A percentile compares a stretch with the other conserved stretches of the same genome.
Conservation (phyloP, 2,797 vertebrate species). For the Sebastes matsubarae region DNA sequence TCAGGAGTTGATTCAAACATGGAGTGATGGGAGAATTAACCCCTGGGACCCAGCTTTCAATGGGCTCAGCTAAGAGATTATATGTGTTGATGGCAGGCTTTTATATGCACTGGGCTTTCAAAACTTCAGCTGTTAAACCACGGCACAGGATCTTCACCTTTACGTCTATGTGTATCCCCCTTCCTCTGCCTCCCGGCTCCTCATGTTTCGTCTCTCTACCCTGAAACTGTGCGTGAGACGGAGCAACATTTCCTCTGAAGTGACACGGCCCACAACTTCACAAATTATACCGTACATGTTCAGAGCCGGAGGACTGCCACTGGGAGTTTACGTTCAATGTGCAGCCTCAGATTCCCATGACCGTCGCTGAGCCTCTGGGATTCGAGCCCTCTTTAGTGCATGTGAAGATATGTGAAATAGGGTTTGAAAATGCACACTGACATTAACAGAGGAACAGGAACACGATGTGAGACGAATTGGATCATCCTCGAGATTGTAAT, state of each 20-base stretch:
- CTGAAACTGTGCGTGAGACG: slow-evolving; percentile 6
- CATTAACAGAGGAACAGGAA: not conserved
- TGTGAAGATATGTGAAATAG: slow-evolving; percentile 30
- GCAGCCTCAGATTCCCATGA: slow-evolving; percentile 63
- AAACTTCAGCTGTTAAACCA: slow-evolving; percentile 91
- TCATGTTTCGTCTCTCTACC: slow-evolving; percentile 13
- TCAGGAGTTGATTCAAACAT: slow-evolving; percentile 99
- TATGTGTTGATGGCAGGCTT: slow-evolving; percentile 98
- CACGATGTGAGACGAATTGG: slow-evolving; percentile 25
- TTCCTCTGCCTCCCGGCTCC: slow-evolving; percentile 9
- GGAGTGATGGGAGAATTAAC: slow-evolving; percentile 99
- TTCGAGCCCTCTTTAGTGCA: slow-evolving; percentile 8
- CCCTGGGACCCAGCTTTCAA: slow-evolving; percentile 95
- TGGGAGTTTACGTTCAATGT: slow-evolving; percentile 52
- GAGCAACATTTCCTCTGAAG: slow-evolving; percentile 16
- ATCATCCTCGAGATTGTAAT: slow-evolving; percentile 58
- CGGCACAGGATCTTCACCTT: slow-evolving; percentile 80
- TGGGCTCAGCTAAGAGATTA: slow-evolving; percentile 98
- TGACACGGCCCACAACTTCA: slow-evolving; percentile 11
- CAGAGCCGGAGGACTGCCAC: slow-evolving; percentile 37
- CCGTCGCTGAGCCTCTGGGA: slow-evolving; percentile 51
- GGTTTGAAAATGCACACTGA: slow-evolving; percentile 16
- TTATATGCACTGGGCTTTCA: slow-evolving; percentile 92
- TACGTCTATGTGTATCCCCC: slow-evolving; percentile 7
- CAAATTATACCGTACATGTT: slow-evolving; percentile 27